Evolutionary conservation across 2,888 invertebrate genomes (phyloP).

Genomic region (Papilio gigon): DNA sequence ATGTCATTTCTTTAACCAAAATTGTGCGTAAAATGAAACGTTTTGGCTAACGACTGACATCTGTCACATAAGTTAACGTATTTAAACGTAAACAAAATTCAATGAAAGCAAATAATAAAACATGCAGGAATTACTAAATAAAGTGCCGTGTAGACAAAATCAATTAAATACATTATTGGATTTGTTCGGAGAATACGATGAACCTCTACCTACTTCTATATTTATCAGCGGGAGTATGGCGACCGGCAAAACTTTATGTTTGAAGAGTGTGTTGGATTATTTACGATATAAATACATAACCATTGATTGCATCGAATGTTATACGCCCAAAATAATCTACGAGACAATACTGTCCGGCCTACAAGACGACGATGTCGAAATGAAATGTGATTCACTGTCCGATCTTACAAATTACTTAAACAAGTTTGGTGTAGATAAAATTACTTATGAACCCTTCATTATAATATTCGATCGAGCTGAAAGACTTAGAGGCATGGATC

Average conservation of each 20-base stretch:
- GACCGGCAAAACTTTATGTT: conserved; percentile 90
- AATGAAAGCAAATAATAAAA: conserved; percentile 45
- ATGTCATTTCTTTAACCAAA: neutral
- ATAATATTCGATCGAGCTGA: conserved; percentile 92
- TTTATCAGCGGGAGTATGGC: conserved; percentile 92
- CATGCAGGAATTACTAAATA: conserved; percentile 79
- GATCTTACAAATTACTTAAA: conserved; percentile 84
- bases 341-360: conserved; percentile 87
- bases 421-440: conserved; percentile 55
- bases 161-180: conserved; percentile 76
- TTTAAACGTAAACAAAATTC: neutral
- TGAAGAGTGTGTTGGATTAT: conserved; percentile 82
- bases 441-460: conserved; percentile 76
- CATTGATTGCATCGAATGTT: conserved; percentile 92
- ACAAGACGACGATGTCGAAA: conserved; percentile 61
- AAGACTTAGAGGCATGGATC: conserved; percentile 88
- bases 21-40: conserved; percentile 48
- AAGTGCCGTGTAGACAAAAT: conserved; percentile 77
- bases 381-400: conserved; percentile 86
- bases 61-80: neutral
- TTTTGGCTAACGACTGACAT: conserved; percentile 34
- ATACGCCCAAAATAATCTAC: conserved; percentile 87
- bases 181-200: conserved; percentile 80
- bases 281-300: conserved; percentile 83
- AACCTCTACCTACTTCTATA: conserved; percentile 86